These are phyloP conservation scores for Podotricha telesiphe DNA, from an alignment of 2,888 invertebrate species.

Conservation along the genomic window DNA sequence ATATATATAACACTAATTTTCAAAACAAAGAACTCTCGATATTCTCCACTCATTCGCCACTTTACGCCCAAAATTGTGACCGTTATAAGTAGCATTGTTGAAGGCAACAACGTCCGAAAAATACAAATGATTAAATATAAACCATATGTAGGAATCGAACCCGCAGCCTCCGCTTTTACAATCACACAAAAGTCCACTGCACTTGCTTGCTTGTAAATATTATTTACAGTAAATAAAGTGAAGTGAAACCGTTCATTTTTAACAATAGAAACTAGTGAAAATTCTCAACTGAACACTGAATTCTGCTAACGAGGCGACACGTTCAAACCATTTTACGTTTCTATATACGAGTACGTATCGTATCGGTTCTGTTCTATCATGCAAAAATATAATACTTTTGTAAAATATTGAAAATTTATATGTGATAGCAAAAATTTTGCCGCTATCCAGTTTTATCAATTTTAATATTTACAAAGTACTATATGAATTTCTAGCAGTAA, in stretches of 20 bases:
- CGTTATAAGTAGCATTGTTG: no score
- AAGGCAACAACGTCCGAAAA: no score
- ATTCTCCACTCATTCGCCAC: no score
- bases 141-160: no score
- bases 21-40: no score
- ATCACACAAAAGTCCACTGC: no score
- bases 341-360: slow-evolving; percentile 13
- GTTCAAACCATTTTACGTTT: slow-evolving; percentile 21
- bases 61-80: no score
- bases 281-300: background rate
- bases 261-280: slow-evolving; percentile 16
- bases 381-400: slow-evolving; percentile 20
- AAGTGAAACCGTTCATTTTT: slow-evolving; percentile 6
- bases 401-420: slow-evolving; percentile 16
- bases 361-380: slow-evolving; percentile 24
- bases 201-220: background rate
- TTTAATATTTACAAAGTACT: background rate
- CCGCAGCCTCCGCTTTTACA: no score
- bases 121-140: no score
- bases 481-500: no score
- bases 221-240: slow-evolving; percentile 7
- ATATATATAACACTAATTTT: no score
- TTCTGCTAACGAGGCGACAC: slow-evolving; percentile 29
- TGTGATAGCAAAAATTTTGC: background rate
- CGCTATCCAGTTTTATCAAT: no score